Conservation (phyloP, 2,888 invertebrate genomes). For the Limenitis camilla region DNA sequence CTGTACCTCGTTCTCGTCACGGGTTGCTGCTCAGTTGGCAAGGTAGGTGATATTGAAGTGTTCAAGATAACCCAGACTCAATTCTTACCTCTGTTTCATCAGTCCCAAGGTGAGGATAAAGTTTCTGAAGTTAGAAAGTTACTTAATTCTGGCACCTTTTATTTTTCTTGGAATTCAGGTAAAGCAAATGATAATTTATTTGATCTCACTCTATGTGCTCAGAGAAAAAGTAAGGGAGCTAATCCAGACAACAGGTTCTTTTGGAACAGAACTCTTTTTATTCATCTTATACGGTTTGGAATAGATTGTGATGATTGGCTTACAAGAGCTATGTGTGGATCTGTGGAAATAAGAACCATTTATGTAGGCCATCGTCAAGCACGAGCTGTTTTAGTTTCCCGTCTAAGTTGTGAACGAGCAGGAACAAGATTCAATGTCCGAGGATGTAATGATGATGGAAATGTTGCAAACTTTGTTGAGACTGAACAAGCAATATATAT, state of each 20-base stretch:
- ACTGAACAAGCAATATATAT: constrained; percentile 97
- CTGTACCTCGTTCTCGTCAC: constrained; percentile 94
- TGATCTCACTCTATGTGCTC: constrained; percentile 96
- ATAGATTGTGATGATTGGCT: constrained; percentile 95
- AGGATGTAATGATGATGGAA: constrained; percentile 99
- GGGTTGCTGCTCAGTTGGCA: constrained; percentile 97
- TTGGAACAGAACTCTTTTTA: constrained; percentile 97
- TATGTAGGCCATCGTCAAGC: constrained; percentile 97
- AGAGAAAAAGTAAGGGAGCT: constrained; percentile 86
- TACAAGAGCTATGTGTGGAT: constrained; percentile 96
- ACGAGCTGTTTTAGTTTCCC: constrained; percentile 94
- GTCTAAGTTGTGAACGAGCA: constrained; percentile 97
- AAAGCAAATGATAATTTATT: constrained; percentile 73
- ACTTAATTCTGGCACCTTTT: constrained; percentile 98
- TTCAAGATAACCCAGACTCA: constrained; percentile 95
- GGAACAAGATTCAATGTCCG: constrained; percentile 98
- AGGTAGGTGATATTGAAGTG: constrained; percentile 94
- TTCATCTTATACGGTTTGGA: constrained; percentile 92
- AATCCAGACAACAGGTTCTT: constrained; percentile 96
- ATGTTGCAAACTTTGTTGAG: constrained; percentile 99
- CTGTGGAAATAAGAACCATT: constrained; percentile 97
- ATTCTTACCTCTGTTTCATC: constrained; percentile 89
- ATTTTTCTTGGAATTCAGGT: constrained; percentile 89
- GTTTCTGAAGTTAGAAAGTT: constrained; percentile 84
- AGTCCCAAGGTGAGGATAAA: constrained; percentile 76